Conservation (phyloP, 2,113 vertebrate genomes). For the Halcyon senegalensis region DNA sequence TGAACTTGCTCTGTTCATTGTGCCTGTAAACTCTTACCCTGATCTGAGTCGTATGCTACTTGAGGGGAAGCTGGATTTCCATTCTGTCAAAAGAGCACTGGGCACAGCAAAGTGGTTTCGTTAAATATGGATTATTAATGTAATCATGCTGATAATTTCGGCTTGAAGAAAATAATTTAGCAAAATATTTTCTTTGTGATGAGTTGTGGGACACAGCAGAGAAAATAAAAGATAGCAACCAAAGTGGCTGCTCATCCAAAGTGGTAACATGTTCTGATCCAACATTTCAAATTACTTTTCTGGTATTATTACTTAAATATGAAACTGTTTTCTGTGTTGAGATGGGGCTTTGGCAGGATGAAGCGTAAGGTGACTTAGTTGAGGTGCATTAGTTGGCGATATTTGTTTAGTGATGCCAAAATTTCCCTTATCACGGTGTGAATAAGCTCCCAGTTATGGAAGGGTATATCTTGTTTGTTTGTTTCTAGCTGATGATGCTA, state of each 20-base stretch:
- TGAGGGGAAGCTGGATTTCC: not conserved
- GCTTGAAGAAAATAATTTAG: not conserved
- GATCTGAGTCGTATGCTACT: too few relatives aligned
- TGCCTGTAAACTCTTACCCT: not conserved
- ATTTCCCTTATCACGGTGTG: not conserved
- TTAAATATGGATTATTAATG: not conserved
- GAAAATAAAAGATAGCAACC: not conserved
- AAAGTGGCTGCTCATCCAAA: not conserved
- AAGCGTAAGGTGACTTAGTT: not conserved
- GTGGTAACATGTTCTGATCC: not conserved
- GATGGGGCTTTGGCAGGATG: not conserved
- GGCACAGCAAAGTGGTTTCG: not conserved
- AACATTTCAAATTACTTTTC: not conserved
- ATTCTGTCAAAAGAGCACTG: not conserved
- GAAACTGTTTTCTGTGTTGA: not conserved
- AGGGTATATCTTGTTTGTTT: not conserved
- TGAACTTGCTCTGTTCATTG: not conserved
- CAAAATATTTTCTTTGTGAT: not conserved
- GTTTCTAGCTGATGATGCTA: slow-evolving; percentile 85
- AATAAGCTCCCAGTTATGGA: not conserved
- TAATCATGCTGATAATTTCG: not conserved
- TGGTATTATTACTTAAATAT: not conserved
- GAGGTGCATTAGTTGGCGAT: not conserved
- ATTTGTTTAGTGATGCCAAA: not conserved
- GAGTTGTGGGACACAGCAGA: not conserved